Base-by-base conservation (phyloP, 2,113 vertebrate species). In the Nothocercus nigrocapillus region DNA sequence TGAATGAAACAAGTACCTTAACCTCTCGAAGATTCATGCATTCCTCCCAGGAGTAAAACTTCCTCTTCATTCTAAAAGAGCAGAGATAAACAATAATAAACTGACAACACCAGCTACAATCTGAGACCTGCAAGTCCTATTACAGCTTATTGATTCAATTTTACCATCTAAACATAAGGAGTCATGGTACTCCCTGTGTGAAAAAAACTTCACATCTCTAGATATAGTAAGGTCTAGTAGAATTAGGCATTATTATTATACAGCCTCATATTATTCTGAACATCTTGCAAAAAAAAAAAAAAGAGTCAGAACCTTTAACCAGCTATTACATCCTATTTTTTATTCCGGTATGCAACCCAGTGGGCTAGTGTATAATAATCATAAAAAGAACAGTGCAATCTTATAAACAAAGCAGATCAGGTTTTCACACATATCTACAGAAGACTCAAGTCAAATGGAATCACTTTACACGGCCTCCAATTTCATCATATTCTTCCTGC, bases 31-130 rank as follows among this genome's bases (percentile, higher is more conserved):
- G 99, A 96, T 99, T 99, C 98, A 99, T 99, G 92, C 99, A 99
- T 97, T 99, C 99, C 88, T 99, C 99, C 99, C 99, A 99, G 59
- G 99, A 99, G 97, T 99, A 99, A 97, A 99, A 99, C 92, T 99
- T 99, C 59, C 98, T 99, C 98, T 99, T 99, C 99, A 99, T 99
- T 97, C 99, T 99, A 63, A 32, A 79, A 79, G 18, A 95, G 77
- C 42, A 95, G 51, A 97, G 68, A 15, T 49, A 69, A 73, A n/a
- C 27, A 32, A 95, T 96, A 96, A 91, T 11, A 36, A 9, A 45
- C 5, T 7, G 34, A 94, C 68, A 95, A 22, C 84, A 81, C 54
- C 38, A 94, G n/a, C 25, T 90, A 86, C 5, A 75, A 30, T 66
- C 42, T 69, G 54, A 79, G 38, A 72, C 74, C 17, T 13, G 1